Base-by-base conservation (phyloP, 2,888 invertebrate species). In the Dysmachus trigonus region DNA sequence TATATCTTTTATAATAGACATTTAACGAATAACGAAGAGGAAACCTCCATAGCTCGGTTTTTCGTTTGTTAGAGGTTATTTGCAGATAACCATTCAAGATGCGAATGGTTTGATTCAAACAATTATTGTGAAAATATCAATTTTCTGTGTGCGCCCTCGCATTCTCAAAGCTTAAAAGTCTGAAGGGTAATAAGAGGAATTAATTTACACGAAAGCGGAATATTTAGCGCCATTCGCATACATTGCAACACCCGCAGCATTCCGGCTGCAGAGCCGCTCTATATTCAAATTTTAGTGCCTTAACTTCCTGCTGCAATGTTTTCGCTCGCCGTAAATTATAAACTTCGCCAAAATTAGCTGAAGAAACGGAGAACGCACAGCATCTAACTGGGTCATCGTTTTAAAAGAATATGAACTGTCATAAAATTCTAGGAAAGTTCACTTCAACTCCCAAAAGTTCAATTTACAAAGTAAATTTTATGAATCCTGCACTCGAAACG, bases 391-490 rank as follows among this genome's bases (percentile, higher is more conserved):
- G 82, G 82, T 71, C 82, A 82, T 62, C 22, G 35, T 35, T 82
- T 82, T 71, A 62, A 82, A 82, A 71, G 53, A 82, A 82, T 82
- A 82, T 82, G 62, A 82, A 82, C 82, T 82, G 82, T 82, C 82
- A 82, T 82, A 82, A 82, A 82, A 82, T 62, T 71, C 71, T 62
- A 35, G 71, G 82, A 62, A 82, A 82, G 82, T 82, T 82, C 35
- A 82, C 71, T 27, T 18, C 13, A 82, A 53, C 47, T 82, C 82
- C 35, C 82, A n/a, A n/a, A 38, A 77, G 77, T 77, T 77, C 77
- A 77, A 77, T 77, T 77, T 77, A 77, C 77, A 62, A 82, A 82
- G 82, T 82, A 82, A 62, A 62, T 82, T 82, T 82, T 82, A 82
- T 82, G 82, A 71, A 62, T 53, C 62, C 38, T 82, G 35, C 35